These are phyloP conservation scores for Tinea semifulvella DNA, from an alignment of 2,888 invertebrate species.

Conservation along the genomic window DNA sequence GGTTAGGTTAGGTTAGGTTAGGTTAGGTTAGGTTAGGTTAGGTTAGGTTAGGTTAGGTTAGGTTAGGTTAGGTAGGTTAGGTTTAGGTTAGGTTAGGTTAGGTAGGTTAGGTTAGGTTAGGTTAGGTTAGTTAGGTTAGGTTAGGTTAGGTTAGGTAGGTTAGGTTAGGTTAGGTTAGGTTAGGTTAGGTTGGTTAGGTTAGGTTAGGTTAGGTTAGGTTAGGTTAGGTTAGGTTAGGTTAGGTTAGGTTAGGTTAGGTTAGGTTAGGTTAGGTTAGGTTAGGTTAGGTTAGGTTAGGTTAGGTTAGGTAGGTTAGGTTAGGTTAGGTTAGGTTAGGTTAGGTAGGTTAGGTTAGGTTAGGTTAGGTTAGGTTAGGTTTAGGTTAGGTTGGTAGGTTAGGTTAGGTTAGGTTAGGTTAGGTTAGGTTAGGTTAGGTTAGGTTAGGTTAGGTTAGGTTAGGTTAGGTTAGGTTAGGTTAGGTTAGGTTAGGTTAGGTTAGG, in stretches of 20 bases:
- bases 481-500: conserved; percentile 16
- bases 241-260: conserved; percentile 18
- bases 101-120: conserved; percentile 17
- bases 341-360: conserved; percentile 18
- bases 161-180: conserved; percentile 16
- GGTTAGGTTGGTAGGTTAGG: conserved; percentile 19
- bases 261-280: conserved; percentile 20
- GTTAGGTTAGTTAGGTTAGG: conserved; percentile 19
- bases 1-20: conserved; percentile 13
- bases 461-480: conserved; percentile 19
- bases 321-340: conserved; percentile 19
- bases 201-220: conserved; percentile 15
- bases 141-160: conserved; percentile 18
- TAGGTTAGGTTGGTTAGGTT: conserved; percentile 16
- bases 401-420: conserved; percentile 19
- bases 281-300: conserved; percentile 19
- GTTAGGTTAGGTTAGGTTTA: conserved; percentile 18
- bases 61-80: conserved; percentile 10
- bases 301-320: conserved; percentile 19
- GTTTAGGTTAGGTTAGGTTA: conserved; percentile 13
- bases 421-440: conserved; percentile 17
- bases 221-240: conserved; percentile 16
- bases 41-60: conserved; percentile 14
- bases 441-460: conserved; percentile 18
- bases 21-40: conserved; percentile 11